Evolutionary conservation across 2,113 vertebrate species (phyloP), one percentile per base, ranked within the genome.

Genomic region (Tretioscincus oriximinensis): DNA sequence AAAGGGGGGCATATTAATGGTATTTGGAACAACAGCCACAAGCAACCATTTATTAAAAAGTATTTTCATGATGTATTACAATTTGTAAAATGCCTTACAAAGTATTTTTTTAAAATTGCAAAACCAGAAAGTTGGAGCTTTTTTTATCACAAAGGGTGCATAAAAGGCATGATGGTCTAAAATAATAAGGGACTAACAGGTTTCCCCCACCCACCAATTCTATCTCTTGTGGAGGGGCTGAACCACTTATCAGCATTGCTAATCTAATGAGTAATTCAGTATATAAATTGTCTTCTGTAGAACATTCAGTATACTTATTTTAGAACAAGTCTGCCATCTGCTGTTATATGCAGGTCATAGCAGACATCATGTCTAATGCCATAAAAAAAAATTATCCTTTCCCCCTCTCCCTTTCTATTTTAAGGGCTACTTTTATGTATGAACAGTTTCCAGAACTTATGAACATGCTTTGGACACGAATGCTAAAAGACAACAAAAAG

Each of bases 401-500:
- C 69, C 49, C 74, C 49, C 76, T 58, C 80, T 35, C 79, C 51
- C 29, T 49, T 84, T 90, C 88, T 90, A 73, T 90, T 85, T 82
- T 79, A 85, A 99, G 98, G 92, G 92, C 96, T 60, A 99, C 98
- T 0, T 99, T 99, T 90, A 99, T 99, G 98, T 99, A 99, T 69
- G 98, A 99, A 90, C 98, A 99, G 91, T 99, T 99, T 89, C 98
- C 98, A 84, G 98, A 99, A 86, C 97, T 99, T 83, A 99, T 99
- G 97, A 99, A 99, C 92, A 99, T 99, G 98, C 95, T 99, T 90
- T 99, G 98, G 98, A 94, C 93, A 73, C 95, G 98, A 88, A 99
- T 99, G 98, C 94, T 99, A 91, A 97, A 98, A 92, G 98, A 99
- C 90, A 99, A 98, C 92, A 99, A 99, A 94, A 99, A 99, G 95